Evolutionary conservation across 2,888 invertebrate species (phyloP), one percentile per base, ranked within the genome.

Genomic region (Unio pictorum): DNA sequence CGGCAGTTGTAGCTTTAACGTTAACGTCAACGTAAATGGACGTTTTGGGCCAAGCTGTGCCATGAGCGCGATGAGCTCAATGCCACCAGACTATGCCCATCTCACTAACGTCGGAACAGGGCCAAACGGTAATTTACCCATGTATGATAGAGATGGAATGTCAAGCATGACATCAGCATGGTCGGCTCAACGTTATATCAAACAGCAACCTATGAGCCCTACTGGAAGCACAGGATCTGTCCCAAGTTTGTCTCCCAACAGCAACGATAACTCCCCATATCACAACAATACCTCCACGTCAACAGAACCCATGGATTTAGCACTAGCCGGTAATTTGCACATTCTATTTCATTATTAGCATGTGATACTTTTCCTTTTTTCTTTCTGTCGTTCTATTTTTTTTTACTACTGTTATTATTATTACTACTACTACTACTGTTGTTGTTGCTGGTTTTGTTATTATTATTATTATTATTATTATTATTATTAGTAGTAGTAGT

Each of bases 181-280:
- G 81, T 73, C 74, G 61, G 66, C 74, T 34, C 81, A 81, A 67
- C 69, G 82, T 66, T 85, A 81, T 69, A 76, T 83, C 59, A 86
- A 87, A 70, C 87, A 87, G 74, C 86, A 87, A 74, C 84, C 87
- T 0, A 75, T 86, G 67, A 86, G 86, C 64, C 87, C 87, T 1
- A 81, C 86, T 6, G 87, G 88, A 66, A 87, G 86, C 71, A 87
- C 88, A n/a, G 87, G 87, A 59, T 87, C 87, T 28, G 76, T 86
- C 62, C 86, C 87, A 55, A 86, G 86, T 67, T 81, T 87, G 78
- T 86, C 87, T 3, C 87, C 88, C 3, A 81, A 84, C 73, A 84
- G 83, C 73, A 82, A 79, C 26, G 86, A 86, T 66, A 81, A 81
- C 65, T 84, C 83, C 45, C 82, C 85, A 8, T 85, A 85, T 74